Conservation (phyloP, 92 coral and sea anemone species). For the Porites evermanni region DNA sequence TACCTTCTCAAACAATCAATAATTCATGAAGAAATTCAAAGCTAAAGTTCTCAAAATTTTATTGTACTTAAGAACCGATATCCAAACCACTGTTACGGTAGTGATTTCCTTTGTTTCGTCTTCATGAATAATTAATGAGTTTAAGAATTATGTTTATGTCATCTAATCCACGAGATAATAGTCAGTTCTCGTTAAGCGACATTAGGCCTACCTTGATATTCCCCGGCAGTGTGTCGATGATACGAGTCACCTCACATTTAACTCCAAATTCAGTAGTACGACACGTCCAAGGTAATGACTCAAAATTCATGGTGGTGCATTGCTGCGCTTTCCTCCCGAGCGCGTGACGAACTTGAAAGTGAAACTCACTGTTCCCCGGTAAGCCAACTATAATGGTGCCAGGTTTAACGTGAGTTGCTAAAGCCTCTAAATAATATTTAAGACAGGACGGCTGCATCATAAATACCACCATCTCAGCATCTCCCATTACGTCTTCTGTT, state of each 20-base stretch:
- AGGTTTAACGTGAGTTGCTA: slow-evolving; percentile 58
- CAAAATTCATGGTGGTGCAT: slow-evolving; percentile 63
- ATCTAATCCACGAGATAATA: no score
- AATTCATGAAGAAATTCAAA: no score
- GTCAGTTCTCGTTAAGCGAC: no score
- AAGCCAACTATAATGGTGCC: slow-evolving; percentile 67
- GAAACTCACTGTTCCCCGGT: slow-evolving; percentile 70
- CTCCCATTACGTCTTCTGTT: slow-evolving; percentile 71
- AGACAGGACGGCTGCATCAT: slow-evolving; percentile 64
- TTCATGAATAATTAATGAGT: no score
- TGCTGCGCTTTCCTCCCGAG: slow-evolving; percentile 55
- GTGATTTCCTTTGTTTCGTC: no score
- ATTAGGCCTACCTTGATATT: slow-evolving; percentile 4
- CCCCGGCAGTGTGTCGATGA: slow-evolving; percentile 46
- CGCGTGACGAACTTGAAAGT: slow-evolving; percentile 53
- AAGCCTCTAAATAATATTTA: slow-evolving; percentile 53
- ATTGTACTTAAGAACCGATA: no score
- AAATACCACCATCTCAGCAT: slow-evolving; percentile 69
- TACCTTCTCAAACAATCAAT: no score
- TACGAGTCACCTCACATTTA: slow-evolving; percentile 56
- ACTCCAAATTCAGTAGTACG: slow-evolving; percentile 62
- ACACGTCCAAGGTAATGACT: slow-evolving; percentile 76
- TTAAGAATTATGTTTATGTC: no score
- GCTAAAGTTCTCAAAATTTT: no score
- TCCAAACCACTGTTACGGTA: no score